Evolutionary conservation across 2,888 invertebrate species (phyloP), one percentile per base, ranked within the genome.

Genomic region (Nowickia ferox): DNA sequence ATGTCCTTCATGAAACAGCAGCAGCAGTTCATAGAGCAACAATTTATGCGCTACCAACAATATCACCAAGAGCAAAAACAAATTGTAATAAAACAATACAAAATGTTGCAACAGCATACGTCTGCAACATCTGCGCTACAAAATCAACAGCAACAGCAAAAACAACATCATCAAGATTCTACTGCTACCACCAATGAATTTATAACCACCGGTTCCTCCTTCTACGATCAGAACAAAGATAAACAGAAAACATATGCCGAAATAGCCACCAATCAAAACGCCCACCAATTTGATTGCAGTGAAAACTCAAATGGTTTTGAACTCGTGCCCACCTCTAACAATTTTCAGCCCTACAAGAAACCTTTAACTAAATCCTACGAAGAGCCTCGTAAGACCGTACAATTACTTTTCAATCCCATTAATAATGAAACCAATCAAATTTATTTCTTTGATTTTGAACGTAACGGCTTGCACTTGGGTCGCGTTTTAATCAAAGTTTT

Each of bases 401-500:
- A 91, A 51, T 92, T 95, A 1, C 93, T 94, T 6, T 93, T 94
- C 42, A 94, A 94, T 87, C 94, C 95, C 11, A 86, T 86, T 0
- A 89, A 92, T 63, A 90, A 92, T 79, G 94, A 94, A 89, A 93
- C 94, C 66, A 95, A 95, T 90, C 96, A 96, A 15, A 94, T 96
- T 84, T 96, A 95, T 92, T 96, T 94, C 91, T 96, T 96, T 92
- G 96, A 96, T 91, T 94, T 96, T 89, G 96, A 96, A 90, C 95
- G 96, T 76, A 95, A 96, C 92, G 96, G 96, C 10, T 93, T 94
- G 38, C 94, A 95, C 1, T 94, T 95, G 88, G 96, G 96, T 0
- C 94, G 96, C 44, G 95, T 97, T 84, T 95, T 97, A 57, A 95
- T 97, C 87, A 96, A 96, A 92, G 96, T 96, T 44, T 94, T 96